phyloP scores from a whole-genome alignment of 2,888 invertebrate species.

The Latrodectus elegans region DNA sequence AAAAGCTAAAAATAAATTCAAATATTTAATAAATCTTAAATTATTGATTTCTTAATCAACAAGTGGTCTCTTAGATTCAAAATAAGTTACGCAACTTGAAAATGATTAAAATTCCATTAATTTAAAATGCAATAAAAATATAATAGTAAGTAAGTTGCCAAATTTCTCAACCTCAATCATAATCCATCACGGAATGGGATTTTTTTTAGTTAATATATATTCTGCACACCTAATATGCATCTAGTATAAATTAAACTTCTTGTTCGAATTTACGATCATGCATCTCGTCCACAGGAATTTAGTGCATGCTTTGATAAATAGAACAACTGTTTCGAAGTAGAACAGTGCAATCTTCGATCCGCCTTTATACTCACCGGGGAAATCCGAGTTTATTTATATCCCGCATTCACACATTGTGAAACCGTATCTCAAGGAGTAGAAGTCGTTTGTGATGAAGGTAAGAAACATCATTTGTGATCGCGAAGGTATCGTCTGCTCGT shows the following conservation, averaged over 20 bases:
- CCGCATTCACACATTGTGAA: constrained; percentile 12
- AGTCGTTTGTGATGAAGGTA: not conserved
- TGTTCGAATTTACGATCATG: no score
- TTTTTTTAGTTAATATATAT: not conserved
- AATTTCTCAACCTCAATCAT: no score
- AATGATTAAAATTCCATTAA: no score
- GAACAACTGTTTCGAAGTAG: no score
- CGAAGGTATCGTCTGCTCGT: constrained; percentile 39
- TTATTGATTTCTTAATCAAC: not conserved
- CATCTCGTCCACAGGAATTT: no score
- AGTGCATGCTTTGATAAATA: no score
- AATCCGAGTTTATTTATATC: constrained; percentile 58
- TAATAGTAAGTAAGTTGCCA: no score
- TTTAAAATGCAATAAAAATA: no score
- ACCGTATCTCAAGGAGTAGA: constrained; percentile 7
- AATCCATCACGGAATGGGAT: no score
- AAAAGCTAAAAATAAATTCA: not conserved
- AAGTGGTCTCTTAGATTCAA: not conserved
- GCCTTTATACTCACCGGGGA: not conserved
- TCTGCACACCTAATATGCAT: not conserved
- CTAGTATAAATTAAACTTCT: no score
- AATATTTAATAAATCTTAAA: not conserved
- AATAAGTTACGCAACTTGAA: not conserved
- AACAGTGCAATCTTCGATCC: not conserved
- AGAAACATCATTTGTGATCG: constrained; percentile 39